Base-by-base conservation (phyloP, 2,113 vertebrate genomes). In the Tinamus guttatus region DNA sequence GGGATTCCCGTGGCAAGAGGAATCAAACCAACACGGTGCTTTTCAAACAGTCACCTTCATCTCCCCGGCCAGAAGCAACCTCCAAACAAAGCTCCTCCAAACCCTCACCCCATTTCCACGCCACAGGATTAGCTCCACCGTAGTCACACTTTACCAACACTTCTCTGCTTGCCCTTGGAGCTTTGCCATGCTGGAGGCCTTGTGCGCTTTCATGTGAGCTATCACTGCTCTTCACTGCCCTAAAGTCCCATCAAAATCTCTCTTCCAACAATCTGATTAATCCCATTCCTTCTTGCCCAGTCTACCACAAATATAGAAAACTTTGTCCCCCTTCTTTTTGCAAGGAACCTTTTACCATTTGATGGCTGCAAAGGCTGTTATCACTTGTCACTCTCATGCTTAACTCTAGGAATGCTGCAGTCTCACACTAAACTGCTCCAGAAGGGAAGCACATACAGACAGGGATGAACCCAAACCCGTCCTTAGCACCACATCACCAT, bases 361-460 rank as follows among this genome's bases (percentile, higher is more conserved):
- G 28, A 59, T 87, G 49, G 16, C 16, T 69, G 2, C 25, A 52
- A 70, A 41, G 10, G 49, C 32, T 56, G 45, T 16, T 8, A 36
- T 38, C 51, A 59, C 27, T 60, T 60, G 59, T 7, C 32, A 59
- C 36, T 60, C 56, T 47, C 76, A 24, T 34, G 27, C 21, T 9
- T 54, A 47, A 1, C 0, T 3, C 9, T 9, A 82, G 21, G 51
- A 81, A 12, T 10, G 22, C 41, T 36, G 5, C 1, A 7, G 32
- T 14, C 4, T 70, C 24, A 63, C 9, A 52, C 11, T 36, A 54
- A 32, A 2, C 54, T 18, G 11, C 19, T 36, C 45, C 64, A 60
- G 25, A 87, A 91, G 76, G 47, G 38, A 81, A 24, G 13, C 52
- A 60, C 49, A 52, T 7, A 64, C 28, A n/a, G 47, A 43, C 7